Percentiles rank a stretch among this genome's conserved stretches.
phyloP scores from a whole-genome alignment of 2,797 vertebrate species.

The Cercopithecus mitis region DNA sequence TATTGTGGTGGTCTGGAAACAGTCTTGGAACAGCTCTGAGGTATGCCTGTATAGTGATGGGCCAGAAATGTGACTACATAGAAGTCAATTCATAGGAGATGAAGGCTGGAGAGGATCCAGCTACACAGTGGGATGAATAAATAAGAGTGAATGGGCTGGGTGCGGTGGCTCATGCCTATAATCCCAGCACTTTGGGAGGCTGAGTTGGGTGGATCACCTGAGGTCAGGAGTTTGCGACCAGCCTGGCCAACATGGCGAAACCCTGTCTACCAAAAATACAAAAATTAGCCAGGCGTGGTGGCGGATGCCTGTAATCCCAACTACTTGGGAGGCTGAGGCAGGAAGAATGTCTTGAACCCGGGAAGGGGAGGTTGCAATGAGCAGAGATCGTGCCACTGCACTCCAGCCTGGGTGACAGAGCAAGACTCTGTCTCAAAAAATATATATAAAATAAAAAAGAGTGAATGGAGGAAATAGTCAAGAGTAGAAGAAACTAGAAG shows the following conservation, averaged over 20 bases:
- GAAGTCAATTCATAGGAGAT: background rate
- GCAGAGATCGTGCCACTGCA: background rate
- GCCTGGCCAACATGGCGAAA: background rate
- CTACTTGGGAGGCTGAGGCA: background rate
- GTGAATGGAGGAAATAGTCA: background rate
- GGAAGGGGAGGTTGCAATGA: background rate
- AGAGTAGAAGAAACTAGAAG: background rate
- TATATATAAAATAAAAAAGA: background rate
- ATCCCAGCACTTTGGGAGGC: background rate
- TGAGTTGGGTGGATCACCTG: background rate
- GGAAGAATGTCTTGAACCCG: background rate
- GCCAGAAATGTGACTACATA: background rate
- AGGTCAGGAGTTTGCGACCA: background rate
- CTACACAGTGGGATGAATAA: background rate
- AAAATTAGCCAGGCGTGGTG: background rate
- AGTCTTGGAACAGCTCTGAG: background rate
- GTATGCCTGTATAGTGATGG: background rate
- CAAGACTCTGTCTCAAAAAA: background rate
- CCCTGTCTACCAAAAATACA: background rate
- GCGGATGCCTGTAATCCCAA: background rate
- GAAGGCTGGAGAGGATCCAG: background rate
- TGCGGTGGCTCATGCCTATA: background rate
- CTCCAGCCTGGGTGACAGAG: background rate
- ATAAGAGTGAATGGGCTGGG: background rate
- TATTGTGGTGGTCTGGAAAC: background rate